Base-by-base conservation (phyloP, 1,140 invertebrate genomes). In the Meteorus sp. region DNA sequence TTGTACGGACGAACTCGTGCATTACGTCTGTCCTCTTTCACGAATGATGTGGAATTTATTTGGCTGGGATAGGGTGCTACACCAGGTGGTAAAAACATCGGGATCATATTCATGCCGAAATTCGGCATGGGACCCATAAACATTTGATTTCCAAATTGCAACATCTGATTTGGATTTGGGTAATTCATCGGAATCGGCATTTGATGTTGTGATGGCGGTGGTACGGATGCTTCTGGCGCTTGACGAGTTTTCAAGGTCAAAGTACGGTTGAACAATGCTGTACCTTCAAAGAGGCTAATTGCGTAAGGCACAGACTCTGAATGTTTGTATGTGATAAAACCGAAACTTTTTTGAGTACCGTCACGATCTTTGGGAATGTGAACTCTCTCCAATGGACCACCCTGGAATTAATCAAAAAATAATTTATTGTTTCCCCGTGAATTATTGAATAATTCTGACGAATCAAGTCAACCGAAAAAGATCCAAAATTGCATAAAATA, bases 261-360 rank as follows among this genome's bases (percentile, higher is more conserved):
- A 2, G 64, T 63, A 39, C 78, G 74, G 64, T 84, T 79, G 55
- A 79, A 89, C 7, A 89, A 62, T 1, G 71, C 62, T 22, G 86
- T 85, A 3, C 86, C 85, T 54, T 85, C 82, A 65, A 89, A 87
- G n/a, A 91, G 72, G 7, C 83, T 75, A 6, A 90, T 66, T n/a
- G 89, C 88, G 69, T 90, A 91, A 1, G 83, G 83, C 1, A 92
- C 88, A 1, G 90, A 90, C 59, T 82, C 80, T 55, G 81, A 72
- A 70, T 93, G 89, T 67, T 86, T 85, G 62, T 88, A 93, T 7
- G 85, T 90, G 17, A 93, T 77, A 66, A 93, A 93, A 6, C 84
- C 89, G 73, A 85, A 93, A 55, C 78, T 81, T 61, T 85, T 85
- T 59, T 82, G 82, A 9, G 85, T 83, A 2, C 89, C 89, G 64